A percentile compares a stretch with the other conserved stretches of the same genome.
phyloP scores from a whole-genome alignment of 53 echinoderm and acorn worm species.

The Luidia sarsii region DNA sequence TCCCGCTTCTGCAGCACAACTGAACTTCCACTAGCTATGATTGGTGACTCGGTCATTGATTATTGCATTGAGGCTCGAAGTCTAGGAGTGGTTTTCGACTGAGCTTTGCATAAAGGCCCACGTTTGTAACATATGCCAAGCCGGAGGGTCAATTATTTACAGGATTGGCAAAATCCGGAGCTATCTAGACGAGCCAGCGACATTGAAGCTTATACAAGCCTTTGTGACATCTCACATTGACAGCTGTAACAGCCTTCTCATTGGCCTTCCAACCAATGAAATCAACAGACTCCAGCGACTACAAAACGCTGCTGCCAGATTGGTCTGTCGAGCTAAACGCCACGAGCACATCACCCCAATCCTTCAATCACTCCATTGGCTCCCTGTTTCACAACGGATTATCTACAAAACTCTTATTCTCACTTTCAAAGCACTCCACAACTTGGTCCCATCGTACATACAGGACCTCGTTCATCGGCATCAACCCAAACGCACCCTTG shows the following conservation, averaged over 20 bases:
- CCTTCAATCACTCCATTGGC: conserved; percentile 12
- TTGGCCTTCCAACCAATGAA: conserved; percentile 12
- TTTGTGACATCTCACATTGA: conserved; percentile 35
- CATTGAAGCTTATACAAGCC: conserved; percentile 32
- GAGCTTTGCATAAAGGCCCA: not conserved
- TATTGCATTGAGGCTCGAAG: conserved; percentile 1
- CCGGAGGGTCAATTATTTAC: conserved; percentile 31
- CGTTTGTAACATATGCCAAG: not conserved
- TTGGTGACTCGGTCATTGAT: not conserved
- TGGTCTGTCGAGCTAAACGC: not conserved
- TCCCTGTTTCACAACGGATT: not conserved
- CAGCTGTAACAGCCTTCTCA: conserved; percentile 21
- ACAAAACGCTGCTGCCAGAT: conserved; percentile 30
- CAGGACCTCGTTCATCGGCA: not conserved
- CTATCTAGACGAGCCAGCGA: conserved; percentile 1
- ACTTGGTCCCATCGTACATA: not conserved
- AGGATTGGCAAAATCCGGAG: conserved; percentile 17
- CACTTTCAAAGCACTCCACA: not conserved
- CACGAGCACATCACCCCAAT: conserved; percentile 12
- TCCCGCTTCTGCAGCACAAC: not conserved
- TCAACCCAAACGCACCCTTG: not conserved
- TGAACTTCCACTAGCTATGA: not conserved
- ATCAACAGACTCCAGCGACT: conserved; percentile 8
- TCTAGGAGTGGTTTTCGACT: conserved; percentile 14
- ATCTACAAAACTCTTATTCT: conserved; percentile 14